phyloP scores from a whole-genome alignment of 2,797 vertebrate species.

The Sebastes minor region DNA sequence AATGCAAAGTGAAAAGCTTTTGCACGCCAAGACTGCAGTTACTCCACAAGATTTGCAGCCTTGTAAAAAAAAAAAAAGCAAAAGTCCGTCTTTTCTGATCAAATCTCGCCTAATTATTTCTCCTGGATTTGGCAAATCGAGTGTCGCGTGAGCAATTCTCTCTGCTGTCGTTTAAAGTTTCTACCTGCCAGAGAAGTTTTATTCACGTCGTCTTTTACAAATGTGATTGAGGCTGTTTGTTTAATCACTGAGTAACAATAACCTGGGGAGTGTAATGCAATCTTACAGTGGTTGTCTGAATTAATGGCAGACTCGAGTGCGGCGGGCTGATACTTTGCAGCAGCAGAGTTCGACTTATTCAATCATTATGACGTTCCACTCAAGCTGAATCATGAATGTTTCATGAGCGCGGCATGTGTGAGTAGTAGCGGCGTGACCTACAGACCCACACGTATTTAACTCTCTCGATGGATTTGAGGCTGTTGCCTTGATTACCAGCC shows the following conservation, averaged over 20 bases:
- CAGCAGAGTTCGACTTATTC: constrained; percentile 51
- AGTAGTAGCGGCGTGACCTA: constrained; percentile 44
- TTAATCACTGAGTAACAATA: constrained; percentile 57
- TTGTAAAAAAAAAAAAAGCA: constrained; percentile 20
- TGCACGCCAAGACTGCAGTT: constrained; percentile 61
- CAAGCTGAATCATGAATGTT: constrained; percentile 70
- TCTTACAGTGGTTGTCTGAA: constrained; percentile 39
- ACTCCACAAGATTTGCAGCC: constrained; percentile 51
- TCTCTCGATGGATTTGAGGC: constrained; percentile 4
- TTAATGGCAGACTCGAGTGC: constrained; percentile 49
- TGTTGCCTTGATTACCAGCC: constrained; percentile 35
- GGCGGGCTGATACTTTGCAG: constrained; percentile 48
- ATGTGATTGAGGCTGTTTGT: constrained; percentile 51
- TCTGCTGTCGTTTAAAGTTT: constrained; percentile 28
- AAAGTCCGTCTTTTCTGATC: constrained; percentile 41
- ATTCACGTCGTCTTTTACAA: constrained; percentile 19
- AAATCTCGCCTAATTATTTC: constrained; percentile 53
- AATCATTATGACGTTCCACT: constrained; percentile 64
- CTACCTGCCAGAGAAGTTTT: background rate
- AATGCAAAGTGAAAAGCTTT: constrained; percentile 56
- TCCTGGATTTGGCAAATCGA: constrained; percentile 27
- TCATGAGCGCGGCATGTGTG: constrained; percentile 59
- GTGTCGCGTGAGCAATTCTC: constrained; percentile 31
- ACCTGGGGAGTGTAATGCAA: constrained; percentile 39
- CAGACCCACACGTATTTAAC: constrained; percentile 43